phyloP scores from a whole-genome alignment of 1,140 invertebrate species.

The Zaprionus capensis region DNA sequence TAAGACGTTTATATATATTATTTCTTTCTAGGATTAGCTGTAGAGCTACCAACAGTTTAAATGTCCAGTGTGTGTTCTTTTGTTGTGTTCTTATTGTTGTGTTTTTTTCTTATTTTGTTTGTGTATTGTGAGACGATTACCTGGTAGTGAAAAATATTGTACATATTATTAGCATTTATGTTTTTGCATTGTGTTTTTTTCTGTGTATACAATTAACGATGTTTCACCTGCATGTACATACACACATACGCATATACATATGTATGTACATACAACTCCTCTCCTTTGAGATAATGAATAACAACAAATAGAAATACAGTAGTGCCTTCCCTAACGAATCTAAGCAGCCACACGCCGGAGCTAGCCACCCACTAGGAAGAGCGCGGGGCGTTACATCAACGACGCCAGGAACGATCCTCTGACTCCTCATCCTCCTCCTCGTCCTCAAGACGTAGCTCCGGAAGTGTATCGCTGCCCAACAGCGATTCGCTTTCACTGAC shows the following conservation, averaged over 20 bases:
- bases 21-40: slow-evolving; percentile 34
- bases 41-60: slow-evolving; percentile 41
- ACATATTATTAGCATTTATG: slow-evolving; percentile 34
- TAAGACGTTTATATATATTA: slow-evolving; percentile 46
- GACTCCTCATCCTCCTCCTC: slow-evolving; percentile 84
- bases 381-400: slow-evolving; percentile 73
- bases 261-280: slow-evolving; percentile 3
- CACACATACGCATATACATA: neutral
- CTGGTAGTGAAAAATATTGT: slow-evolving; percentile 42
- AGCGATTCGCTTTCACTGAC: slow-evolving; percentile 73
- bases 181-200: slow-evolving; percentile 1
- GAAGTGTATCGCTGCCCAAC: slow-evolving; percentile 71
- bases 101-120: slow-evolving; percentile 1
- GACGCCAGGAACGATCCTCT: slow-evolving; percentile 83
- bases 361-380: slow-evolving; percentile 40
- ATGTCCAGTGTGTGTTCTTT: slow-evolving; percentile 28
- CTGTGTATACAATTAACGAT: slow-evolving; percentile 44
- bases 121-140: slow-evolving; percentile 14
- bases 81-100: slow-evolving; percentile 1
- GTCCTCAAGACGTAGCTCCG: slow-evolving; percentile 81
- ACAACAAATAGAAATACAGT: slow-evolving; percentile 73
- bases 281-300: slow-evolving; percentile 68
- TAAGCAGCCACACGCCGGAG: slow-evolving; percentile 49
- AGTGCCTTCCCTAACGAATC: slow-evolving; percentile 60
- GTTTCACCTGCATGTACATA: slow-evolving; percentile 23